Percentiles rank a stretch among this genome's conserved stretches.
phyloP scores from a whole-genome alignment of 2,888 invertebrate species.

The Nomada lathburiana region DNA sequence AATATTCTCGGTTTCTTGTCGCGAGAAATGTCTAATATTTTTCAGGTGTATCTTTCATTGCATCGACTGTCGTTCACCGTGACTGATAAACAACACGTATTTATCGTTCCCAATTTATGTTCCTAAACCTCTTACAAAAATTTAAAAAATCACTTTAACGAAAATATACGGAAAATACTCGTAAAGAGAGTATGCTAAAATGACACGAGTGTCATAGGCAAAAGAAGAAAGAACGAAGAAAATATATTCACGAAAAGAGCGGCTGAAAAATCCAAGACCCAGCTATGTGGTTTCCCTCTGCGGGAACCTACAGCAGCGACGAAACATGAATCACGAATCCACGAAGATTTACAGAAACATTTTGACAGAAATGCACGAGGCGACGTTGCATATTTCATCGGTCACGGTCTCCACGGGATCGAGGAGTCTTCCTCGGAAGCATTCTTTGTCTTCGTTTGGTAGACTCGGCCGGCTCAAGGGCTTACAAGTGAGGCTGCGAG shows the following conservation, averaged over 20 bases:
- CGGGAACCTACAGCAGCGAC: conserved; percentile 24
- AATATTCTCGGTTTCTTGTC: conserved; percentile 35
- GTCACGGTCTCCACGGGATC: conserved; percentile 47
- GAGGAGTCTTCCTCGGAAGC: conserved; percentile 26
- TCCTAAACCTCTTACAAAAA: background rate
- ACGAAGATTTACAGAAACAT: conserved; percentile 46
- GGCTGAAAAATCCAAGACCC: background rate
- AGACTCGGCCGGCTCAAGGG: conserved; percentile 39
- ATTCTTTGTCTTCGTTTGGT: conserved; percentile 56
- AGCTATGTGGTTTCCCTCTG: background rate
- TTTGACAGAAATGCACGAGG: conserved; percentile 59
- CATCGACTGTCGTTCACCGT: background rate
- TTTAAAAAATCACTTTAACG: background rate
- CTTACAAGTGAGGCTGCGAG: conserved; percentile 46
- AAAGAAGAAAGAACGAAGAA: background rate
- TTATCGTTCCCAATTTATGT: background rate
- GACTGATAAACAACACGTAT: background rate
- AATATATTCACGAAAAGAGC: background rate
- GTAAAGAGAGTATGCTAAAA: background rate
- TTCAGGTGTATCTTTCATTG: background rate
- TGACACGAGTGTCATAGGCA: background rate
- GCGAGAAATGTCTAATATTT: conserved; percentile 23
- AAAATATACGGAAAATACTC: background rate
- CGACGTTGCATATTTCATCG: conserved; percentile 55
- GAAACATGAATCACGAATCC: conserved; percentile 48